Base-by-base conservation (phyloP, 1,140 invertebrate genomes). In the Oreohelix idahoensis region DNA sequence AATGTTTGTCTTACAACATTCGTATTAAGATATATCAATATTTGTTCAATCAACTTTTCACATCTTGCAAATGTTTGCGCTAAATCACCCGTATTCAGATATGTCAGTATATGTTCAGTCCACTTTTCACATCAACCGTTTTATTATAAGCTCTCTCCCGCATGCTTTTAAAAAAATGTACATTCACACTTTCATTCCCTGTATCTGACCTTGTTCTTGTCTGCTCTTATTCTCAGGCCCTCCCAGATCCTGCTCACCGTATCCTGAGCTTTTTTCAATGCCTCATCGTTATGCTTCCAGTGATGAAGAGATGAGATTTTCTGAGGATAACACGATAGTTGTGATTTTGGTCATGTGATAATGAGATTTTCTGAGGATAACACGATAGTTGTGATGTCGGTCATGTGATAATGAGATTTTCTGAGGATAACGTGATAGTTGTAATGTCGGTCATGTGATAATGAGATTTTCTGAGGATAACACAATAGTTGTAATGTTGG, bases 251-350 rank as follows among this genome's bases (percentile, higher is more conserved):
- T 42, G 42, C 11, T 58, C 5, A 80, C 71, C 0, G 49, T 63
- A 1, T 81, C 36, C 66, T 81, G 39, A 35, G 70, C 73, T 49
- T 63, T 58, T 39, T 66, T 76, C 35, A 75, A 53, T 26, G 35
- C 58, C 0, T 77, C 45, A 69, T 74, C 71, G 29, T 45, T 66
- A 35, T 51, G 11, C 39, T 84, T 78, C 77, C 69, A 79, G 49
- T 84, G 77, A 36, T 81, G 80, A 1, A 77, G 53, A 23, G 53
- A 32, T 35, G 74, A 69, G 53, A 63, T 82, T 82, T 82, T 75
- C 73, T 82, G 80, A 1, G 23, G 53, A 58, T 17, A 8, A 17
- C 8, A 11, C 17, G 45, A 69, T 74, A 51, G 29, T 45, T 66
- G 32, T 51, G 11, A 29, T 84, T 78, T 69, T 49, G 73, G 49